A percentile compares a stretch with the other conserved stretches of the same genome.
Evolutionary conservation across 2,113 vertebrate species (phyloP).

Genomic region (Cyrtonyx montezumae): DNA sequence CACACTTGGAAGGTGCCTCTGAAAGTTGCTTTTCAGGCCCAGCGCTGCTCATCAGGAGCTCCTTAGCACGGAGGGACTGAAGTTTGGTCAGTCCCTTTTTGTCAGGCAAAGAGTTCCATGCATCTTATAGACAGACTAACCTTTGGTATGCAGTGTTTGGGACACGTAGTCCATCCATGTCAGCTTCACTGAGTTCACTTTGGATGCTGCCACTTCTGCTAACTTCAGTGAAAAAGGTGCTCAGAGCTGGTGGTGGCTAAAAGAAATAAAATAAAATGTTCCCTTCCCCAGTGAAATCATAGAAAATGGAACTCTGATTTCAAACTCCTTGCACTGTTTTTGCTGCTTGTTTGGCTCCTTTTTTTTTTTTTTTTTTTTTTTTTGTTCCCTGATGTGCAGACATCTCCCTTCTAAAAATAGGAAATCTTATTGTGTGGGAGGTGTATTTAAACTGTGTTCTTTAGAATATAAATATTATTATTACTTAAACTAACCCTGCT

Average conservation of each 20-base stretch:
- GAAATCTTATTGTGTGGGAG: slow-evolving; percentile 44
- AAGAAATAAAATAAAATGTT: neutral
- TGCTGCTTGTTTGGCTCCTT: neutral
- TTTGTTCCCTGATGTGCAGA: neutral
- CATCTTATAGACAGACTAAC: neutral
- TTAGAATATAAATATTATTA: slow-evolving; percentile 60
- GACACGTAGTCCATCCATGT: neutral
- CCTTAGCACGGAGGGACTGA: neutral
- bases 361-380: no score
- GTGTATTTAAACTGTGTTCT: slow-evolving; percentile 49
- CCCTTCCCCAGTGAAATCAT: neutral
- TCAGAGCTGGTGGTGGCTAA: neutral
- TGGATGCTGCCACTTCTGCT: neutral
- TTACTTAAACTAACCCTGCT: slow-evolving; percentile 44
- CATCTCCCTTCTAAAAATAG: slow-evolving; percentile 38
- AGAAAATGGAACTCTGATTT: neutral
- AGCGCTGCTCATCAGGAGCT: accelerated
- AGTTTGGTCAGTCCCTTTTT: neutral
- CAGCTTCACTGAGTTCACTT: neutral
- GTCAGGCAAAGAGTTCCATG: neutral
- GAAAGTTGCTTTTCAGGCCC: neutral
- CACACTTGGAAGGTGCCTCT: neutral
- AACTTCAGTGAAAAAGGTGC: neutral
- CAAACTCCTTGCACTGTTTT: neutral
- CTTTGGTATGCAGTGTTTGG: neutral